Conservation (phyloP, 1,140 invertebrate genomes). For the Probaryconus sp. region DNA sequence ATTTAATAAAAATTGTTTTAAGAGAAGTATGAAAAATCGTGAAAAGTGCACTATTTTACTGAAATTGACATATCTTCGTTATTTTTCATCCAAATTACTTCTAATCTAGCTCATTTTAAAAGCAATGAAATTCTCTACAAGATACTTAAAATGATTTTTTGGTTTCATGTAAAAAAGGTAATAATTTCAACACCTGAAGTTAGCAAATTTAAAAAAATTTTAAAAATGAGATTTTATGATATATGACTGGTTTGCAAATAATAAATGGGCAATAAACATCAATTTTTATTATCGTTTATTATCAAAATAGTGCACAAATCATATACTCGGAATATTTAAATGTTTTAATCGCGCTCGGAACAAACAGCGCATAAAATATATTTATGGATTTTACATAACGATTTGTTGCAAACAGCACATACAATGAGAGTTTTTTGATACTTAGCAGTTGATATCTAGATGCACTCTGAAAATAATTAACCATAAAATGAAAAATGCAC, state of each 20-base stretch:
- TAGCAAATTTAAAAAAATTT: not conserved
- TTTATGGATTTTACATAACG: too few species aligned
- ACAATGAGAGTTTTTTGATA: too few species aligned
- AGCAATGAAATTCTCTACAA: not conserved
- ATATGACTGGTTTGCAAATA: not conserved
- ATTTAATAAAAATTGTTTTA: too few species aligned
- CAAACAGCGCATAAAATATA: not conserved
- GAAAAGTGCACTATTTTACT: not conserved
- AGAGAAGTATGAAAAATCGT: not conserved
- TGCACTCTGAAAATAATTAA: too few species aligned
- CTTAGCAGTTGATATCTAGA: too few species aligned
- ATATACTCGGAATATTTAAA: not conserved
- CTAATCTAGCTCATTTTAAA: not conserved
- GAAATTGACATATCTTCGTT: constrained; percentile 1
- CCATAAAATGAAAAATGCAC: too few species aligned
- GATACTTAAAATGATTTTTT: not conserved
- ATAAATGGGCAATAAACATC: not conserved
- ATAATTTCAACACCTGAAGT: not conserved
- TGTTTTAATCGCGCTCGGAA: not conserved
- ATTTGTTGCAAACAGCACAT: too few species aligned
- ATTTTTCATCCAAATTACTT: constrained; percentile 3
- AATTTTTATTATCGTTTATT: not conserved
- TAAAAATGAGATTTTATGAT: not conserved
- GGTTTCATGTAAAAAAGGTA: not conserved
- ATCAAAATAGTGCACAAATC: not conserved